A percentile compares a stretch with the other conserved stretches of the same genome.
Conservation (phyloP, 2,113 vertebrate genomes). For the Mus pahari region DNA sequence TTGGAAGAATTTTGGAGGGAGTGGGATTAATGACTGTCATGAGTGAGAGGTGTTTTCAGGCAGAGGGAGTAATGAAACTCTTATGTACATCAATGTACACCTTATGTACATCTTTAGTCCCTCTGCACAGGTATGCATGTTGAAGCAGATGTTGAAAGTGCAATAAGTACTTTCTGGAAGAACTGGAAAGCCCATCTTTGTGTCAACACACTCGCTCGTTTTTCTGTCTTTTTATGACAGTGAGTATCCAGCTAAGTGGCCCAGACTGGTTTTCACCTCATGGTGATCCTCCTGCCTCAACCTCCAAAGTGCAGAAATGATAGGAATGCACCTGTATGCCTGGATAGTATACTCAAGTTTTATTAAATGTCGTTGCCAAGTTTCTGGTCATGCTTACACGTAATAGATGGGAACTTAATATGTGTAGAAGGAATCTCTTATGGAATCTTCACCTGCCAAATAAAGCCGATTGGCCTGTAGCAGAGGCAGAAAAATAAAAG, state of each 20-base stretch:
- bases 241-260: not conserved
- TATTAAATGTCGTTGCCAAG: not conserved
- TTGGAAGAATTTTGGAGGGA: not conserved
- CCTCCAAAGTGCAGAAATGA: too few relatives aligned
- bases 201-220: not conserved
- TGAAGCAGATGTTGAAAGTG: not conserved
- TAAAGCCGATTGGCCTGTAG: too few relatives aligned
- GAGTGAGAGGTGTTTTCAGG: not conserved
- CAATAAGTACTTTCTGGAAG: not conserved
- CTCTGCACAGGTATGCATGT: rapidly evolving
- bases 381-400: not conserved
- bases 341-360: not conserved
- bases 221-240: not conserved
- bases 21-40: not conserved
- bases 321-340: not conserved
- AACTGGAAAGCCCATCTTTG: not conserved
- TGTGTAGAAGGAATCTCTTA: too few relatives aligned
- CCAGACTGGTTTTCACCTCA: not conserved
- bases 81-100: not conserved
- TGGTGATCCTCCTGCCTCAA: not conserved
- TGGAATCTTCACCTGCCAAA: too few relatives aligned
- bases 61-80: not conserved
- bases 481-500: too few relatives aligned
- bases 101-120: rapidly evolving
- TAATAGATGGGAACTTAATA: not conserved